Evolutionary conservation across 2,113 vertebrate species (phyloP).

Genomic region (Paramormyrops kingsleyae): DNA sequence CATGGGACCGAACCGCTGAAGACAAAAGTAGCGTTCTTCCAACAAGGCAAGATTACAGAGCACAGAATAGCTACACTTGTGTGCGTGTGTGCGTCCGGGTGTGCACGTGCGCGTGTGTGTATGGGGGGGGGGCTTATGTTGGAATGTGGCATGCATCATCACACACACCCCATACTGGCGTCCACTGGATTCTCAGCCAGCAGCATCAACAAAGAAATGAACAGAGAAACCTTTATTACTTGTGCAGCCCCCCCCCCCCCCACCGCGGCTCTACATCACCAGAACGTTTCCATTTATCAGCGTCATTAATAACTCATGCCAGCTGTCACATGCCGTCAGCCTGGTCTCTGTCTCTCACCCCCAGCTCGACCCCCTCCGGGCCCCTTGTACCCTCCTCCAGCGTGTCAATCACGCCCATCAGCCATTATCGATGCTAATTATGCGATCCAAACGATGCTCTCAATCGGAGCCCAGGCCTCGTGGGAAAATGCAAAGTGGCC

Average conservation of each 20-base stretch:
- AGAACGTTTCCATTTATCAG: slow-evolving; percentile 65
- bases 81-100: not conserved
- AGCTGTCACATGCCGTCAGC: slow-evolving; percentile 62
- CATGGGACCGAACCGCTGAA: not conserved
- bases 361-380: not conserved
- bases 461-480: not conserved
- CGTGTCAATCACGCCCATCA: not conserved
- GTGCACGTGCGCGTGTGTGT: not conserved
- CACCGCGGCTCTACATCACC: not conserved
- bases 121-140: not conserved
- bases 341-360: slow-evolving; percentile 47
- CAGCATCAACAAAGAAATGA: not conserved
- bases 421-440: slow-evolving; percentile 8
- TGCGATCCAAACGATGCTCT: not conserved
- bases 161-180: not conserved
- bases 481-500: not conserved
- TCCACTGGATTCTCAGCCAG: not conserved
- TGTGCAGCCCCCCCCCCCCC: slow-evolving; percentile 23
- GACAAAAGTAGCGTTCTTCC: not conserved
- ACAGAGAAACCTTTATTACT: not conserved
- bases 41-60: not conserved
- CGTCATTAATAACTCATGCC: slow-evolving; percentile 66
- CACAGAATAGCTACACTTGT: not conserved
- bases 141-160: not conserved
- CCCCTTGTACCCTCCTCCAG: not conserved